phyloP scores from a whole-genome alignment of 2,888 invertebrate genomes.

The Drosophila demipolita region DNA sequence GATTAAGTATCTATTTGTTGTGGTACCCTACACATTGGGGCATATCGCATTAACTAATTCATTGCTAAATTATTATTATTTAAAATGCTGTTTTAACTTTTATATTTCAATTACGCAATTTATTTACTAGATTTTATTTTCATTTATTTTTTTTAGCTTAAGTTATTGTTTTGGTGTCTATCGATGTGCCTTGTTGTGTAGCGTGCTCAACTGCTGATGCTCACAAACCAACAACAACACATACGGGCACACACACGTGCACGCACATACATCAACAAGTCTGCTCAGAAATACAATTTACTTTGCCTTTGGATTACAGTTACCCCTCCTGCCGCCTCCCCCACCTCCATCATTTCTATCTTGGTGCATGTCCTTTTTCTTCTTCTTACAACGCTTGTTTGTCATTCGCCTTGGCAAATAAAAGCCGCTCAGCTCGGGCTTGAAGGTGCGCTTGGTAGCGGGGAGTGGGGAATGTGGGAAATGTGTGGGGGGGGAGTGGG shows the following conservation, averaged over 20 bases:
- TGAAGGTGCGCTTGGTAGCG: slow-evolving; percentile 14
- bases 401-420: slow-evolving; percentile 78
- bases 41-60: neutral
- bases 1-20: slow-evolving; percentile 61
- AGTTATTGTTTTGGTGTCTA: neutral
- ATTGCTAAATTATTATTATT: neutral
- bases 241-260: slow-evolving; percentile 30
- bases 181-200: slow-evolving; percentile 12
- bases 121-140: neutral
- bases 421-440: slow-evolving; percentile 56
- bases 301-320: slow-evolving; percentile 75
- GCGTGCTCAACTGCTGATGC: slow-evolving; percentile 26
- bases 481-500: neutral
- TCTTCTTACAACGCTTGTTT: slow-evolving; percentile 61
- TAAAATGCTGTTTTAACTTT: neutral
- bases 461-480: neutral
- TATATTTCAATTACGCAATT: neutral
- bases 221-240: slow-evolving; percentile 14
- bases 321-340: slow-evolving; percentile 17
- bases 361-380: slow-evolving; percentile 41
- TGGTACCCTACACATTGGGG: slow-evolving; percentile 27
- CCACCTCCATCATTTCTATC: neutral
- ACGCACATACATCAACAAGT: slow-evolving; percentile 71
- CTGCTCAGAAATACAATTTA: slow-evolving; percentile 78
- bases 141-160: no score